Evolutionary conservation across 30 jellyfish, hydroid and myxozoan species (phyloP).

Genomic region (Hydractinia symbiolongicarpus): DNA sequence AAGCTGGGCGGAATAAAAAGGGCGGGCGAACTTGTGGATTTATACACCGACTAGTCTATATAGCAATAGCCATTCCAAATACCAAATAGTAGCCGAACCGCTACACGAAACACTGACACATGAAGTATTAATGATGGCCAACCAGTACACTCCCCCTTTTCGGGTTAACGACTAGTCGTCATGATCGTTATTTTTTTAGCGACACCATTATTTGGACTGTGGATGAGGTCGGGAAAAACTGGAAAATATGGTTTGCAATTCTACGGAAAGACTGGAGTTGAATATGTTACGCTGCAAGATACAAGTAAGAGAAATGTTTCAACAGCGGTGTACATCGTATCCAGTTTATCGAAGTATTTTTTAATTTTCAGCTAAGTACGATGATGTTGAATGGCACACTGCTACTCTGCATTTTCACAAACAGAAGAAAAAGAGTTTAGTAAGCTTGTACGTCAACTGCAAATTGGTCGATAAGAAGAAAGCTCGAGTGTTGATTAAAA

Average conservation of each 20-base stretch:
- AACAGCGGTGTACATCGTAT: neutral
- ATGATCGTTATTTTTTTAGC: constrained; percentile 27
- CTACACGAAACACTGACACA: too few species aligned
- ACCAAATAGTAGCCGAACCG: too few species aligned
- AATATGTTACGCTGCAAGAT: constrained; percentile 53
- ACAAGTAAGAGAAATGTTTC: constrained; percentile 28
- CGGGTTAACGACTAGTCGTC: too few species aligned
- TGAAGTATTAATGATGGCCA: too few species aligned
- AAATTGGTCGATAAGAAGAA: constrained; percentile 41
- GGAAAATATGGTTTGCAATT: constrained; percentile 64
- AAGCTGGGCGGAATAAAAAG: too few species aligned
- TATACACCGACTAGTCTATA: too few species aligned
- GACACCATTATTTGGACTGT: constrained; percentile 64
- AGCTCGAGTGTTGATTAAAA: neutral
- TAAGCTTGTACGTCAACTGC: constrained; percentile 62
- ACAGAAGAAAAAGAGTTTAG: constrained; percentile 21
- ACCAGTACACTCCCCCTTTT: too few species aligned
- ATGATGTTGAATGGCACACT: constrained; percentile 60
- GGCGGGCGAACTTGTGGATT: too few species aligned
- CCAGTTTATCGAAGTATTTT: neutral
- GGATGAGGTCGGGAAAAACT: constrained; percentile 65
- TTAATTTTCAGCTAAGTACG: constrained; percentile 34
- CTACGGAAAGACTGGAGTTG: constrained; percentile 41
- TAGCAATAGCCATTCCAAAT: too few species aligned
- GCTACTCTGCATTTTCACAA: constrained; percentile 50